Evolutionary conservation across 1,140 invertebrate species (phyloP).

Genomic region (Atta texana): DNA sequence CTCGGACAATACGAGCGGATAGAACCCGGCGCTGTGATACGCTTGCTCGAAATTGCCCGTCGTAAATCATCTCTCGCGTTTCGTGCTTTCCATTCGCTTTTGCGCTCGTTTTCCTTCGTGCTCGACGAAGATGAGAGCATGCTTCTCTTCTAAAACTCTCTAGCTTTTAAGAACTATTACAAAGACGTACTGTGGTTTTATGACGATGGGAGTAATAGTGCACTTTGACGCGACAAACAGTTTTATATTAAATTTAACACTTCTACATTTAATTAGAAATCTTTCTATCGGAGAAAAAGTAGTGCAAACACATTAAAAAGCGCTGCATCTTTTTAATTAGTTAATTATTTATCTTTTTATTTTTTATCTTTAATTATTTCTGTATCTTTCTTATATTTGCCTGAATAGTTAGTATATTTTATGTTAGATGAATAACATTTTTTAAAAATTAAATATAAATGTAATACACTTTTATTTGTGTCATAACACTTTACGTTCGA

Average conservation of each 20-base stretch:
- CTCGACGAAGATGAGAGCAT: constrained; percentile 1
- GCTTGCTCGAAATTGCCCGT: constrained; percentile 38
- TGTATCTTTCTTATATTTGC: neutral
- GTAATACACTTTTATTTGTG: neutral
- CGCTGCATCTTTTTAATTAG: neutral
- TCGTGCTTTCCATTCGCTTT: constrained; percentile 59
- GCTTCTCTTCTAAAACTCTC: constrained; percentile 10
- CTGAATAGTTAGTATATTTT: neutral
- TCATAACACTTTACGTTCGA: neutral
- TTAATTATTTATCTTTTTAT: neutral
- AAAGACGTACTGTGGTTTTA: constrained; percentile 23
- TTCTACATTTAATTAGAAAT: neutral
- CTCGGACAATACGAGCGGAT: constrained; percentile 19
- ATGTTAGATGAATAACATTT: neutral
- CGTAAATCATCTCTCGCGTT: constrained; percentile 60
- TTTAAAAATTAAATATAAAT: constrained; percentile 1
- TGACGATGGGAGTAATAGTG: neutral
- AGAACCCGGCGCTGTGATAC: constrained; percentile 9
- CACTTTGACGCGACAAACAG: neutral
- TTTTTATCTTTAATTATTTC: neutral
- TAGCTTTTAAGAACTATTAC: constrained; percentile 32
- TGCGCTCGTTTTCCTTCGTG: constrained; percentile 44
- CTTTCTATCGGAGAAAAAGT: neutral
- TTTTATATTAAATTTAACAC: constrained; percentile 21
- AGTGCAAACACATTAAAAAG: neutral